These are phyloP conservation scores for Drusus annulatus DNA, from an alignment of 1,140 invertebrate genomes.

Conservation along the genomic window DNA sequence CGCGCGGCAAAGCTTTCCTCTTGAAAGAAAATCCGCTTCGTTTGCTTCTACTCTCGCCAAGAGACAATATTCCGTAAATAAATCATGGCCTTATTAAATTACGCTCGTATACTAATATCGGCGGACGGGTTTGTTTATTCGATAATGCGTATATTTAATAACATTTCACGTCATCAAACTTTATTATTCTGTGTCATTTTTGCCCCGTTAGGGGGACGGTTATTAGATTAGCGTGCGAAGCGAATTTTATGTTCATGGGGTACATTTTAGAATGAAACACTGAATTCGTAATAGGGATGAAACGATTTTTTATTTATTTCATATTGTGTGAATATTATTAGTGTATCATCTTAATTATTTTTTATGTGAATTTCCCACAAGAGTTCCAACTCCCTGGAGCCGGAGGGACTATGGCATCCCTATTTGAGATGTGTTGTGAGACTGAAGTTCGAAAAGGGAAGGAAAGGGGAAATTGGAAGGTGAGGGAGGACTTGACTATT, in stretches of 20 bases:
- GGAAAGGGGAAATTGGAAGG: no score
- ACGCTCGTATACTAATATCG: constrained; percentile 50
- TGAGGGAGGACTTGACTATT: no score
- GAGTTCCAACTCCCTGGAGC: no score
- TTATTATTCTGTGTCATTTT: constrained; percentile 56
- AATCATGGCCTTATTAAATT: constrained; percentile 51
- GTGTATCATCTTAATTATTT: no score
- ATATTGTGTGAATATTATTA: no score
- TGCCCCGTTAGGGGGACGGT: constrained; percentile 34
- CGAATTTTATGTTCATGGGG: constrained; percentile 26
- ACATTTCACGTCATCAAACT: constrained; percentile 55
- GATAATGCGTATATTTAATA: constrained; percentile 59
- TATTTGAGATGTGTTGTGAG: no score
- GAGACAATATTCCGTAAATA: constrained; percentile 2
- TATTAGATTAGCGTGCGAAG: constrained; percentile 47
- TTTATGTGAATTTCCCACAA: no score
- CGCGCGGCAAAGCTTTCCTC: neutral
- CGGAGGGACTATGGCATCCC: no score
- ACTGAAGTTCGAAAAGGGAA: no score
- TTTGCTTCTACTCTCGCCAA: neutral
- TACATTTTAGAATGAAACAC: neutral
- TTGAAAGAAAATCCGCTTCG: neutral
- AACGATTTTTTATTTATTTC: neutral
- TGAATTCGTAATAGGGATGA: neutral
- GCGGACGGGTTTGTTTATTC: constrained; percentile 58